Percentiles rank a stretch among this genome's conserved stretches.
These are phyloP conservation scores for Orientallactaga sibirica DNA, from an alignment of 2,797 vertebrate species.

Conservation along the genomic window DNA sequence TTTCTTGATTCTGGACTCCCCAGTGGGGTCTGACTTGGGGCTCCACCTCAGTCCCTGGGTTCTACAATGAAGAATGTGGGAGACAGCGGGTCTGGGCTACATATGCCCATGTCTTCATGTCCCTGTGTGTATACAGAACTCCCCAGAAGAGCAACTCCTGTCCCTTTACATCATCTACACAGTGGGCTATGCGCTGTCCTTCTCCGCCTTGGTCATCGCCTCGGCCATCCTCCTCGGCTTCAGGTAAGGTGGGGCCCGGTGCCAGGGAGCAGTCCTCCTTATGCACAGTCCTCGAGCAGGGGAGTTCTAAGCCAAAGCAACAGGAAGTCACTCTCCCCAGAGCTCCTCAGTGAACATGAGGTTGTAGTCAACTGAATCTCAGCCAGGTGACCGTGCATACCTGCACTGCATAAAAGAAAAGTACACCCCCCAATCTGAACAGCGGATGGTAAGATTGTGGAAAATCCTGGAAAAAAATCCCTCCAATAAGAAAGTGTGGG, in stretches of 20 bases:
- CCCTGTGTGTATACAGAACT: slow-evolving; percentile 83
- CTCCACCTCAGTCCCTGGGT: background rate
- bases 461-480: background rate
- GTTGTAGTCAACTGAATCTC: background rate
- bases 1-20: background rate
- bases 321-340: background rate
- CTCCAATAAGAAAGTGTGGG: too few species aligned
- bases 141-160: slow-evolving; percentile 88
- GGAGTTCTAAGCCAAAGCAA: background rate
- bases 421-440: too few species aligned
- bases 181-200: slow-evolving; percentile 90
- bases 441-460: background rate
- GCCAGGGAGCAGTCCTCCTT: accelerated
- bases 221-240: slow-evolving; percentile 90
- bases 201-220: slow-evolving; percentile 89
- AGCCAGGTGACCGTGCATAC: accelerated
- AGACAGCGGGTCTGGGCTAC: background rate
- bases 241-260: slow-evolving; percentile 83
- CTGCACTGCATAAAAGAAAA: background rate
- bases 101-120: background rate
- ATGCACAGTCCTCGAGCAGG: too few species aligned
- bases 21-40: background rate
- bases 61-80: background rate
- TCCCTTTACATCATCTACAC: slow-evolving; percentile 90
- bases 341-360: background rate